Conservation (phyloP, 1,140 invertebrate genomes). For the Drosophila murphyi region DNA sequence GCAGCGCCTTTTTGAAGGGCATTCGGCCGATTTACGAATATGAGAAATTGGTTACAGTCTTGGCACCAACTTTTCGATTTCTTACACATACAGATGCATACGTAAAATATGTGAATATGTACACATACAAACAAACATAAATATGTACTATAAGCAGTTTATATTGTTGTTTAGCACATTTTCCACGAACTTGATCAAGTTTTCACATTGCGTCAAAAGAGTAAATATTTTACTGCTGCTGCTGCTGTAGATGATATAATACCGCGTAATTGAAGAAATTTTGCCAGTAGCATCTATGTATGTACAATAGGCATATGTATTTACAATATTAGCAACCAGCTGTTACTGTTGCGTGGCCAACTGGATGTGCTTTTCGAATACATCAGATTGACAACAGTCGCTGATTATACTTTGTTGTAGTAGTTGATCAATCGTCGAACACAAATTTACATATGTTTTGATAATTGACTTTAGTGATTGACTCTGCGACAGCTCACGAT, state of each 20-base stretch:
- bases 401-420: neutral
- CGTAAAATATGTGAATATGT: neutral
- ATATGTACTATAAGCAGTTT: constrained; percentile 18
- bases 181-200: constrained; percentile 47
- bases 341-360: constrained; percentile 44
- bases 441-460: constrained; percentile 14
- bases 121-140: neutral
- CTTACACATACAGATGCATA: neutral
- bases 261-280: constrained; percentile 13
- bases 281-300: constrained; percentile 14
- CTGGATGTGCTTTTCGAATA: neutral
- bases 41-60: constrained; percentile 50
- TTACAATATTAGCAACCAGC: constrained; percentile 26
- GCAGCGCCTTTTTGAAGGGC: constrained; percentile 47
- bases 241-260: constrained; percentile 56
- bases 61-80: constrained; percentile 13
- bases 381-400: neutral
- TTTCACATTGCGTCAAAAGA: constrained; percentile 62
- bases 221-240: constrained; percentile 25
- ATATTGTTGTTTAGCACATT: constrained; percentile 62
- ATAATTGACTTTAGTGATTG: constrained; percentile 14
- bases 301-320: constrained; percentile 7
- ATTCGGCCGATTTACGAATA: constrained; percentile 42
- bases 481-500: constrained; percentile 6
- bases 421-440: constrained; percentile 19